Evolutionary conservation across 2,113 vertebrate genomes (phyloP).

Genomic region (Charadrius vociferus): DNA sequence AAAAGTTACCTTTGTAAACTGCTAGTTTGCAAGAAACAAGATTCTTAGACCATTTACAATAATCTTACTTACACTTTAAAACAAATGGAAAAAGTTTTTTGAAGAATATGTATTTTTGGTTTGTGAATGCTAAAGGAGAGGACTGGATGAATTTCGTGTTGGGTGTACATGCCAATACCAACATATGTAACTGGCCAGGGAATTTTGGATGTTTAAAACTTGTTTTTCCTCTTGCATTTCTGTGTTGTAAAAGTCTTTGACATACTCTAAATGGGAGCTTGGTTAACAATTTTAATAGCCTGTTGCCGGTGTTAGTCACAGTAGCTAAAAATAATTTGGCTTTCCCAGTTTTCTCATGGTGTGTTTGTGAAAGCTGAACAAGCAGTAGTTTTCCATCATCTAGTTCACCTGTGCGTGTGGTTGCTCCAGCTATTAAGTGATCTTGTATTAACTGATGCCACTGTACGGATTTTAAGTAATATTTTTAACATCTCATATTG

Average conservation of each 20-base stretch:
- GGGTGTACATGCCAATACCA: background rate
- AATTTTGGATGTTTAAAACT: background rate
- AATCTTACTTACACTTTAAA: background rate
- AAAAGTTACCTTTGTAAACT: background rate
- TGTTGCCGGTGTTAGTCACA: background rate
- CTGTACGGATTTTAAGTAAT: background rate
- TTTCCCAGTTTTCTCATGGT: background rate
- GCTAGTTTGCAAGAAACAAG: background rate
- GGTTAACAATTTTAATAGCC: background rate
- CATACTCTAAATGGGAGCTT: background rate
- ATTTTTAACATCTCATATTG: background rate
- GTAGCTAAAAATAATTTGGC: background rate
- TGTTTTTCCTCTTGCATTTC: background rate
- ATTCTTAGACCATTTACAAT: background rate
- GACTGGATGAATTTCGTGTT: background rate
- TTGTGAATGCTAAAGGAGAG: background rate
- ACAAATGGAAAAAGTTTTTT: background rate
- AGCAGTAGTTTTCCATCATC: background rate
- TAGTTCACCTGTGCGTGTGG: background rate
- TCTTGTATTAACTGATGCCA: background rate
- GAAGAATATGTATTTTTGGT: rapidly evolving
- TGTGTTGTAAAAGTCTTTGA: background rate
- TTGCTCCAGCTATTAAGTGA: background rate
- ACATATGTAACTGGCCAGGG: background rate
- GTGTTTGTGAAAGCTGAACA: background rate